Percentiles rank a stretch among this genome's conserved stretches.
Conservation (phyloP, 2,113 vertebrate species). For the Pachyramphus minor region DNA sequence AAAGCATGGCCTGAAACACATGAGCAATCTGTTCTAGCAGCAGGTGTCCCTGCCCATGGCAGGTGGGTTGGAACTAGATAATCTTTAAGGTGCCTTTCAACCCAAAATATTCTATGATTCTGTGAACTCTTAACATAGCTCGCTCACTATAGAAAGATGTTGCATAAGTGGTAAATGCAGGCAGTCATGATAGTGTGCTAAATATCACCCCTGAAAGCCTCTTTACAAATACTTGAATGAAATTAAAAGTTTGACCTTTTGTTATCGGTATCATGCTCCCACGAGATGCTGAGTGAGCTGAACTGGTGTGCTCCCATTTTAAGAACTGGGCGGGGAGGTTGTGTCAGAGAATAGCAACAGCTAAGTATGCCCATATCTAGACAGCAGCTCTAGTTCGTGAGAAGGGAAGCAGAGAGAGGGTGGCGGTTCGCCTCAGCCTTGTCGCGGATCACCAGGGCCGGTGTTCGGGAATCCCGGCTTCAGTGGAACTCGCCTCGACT, state of each 20-base stretch:
- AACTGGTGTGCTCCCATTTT: rapidly evolving
- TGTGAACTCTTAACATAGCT: neutral
- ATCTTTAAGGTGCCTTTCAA: neutral
- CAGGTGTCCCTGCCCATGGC: neutral
- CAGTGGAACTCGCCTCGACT: rapidly evolving
- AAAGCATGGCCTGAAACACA: neutral
- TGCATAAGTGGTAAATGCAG: neutral
- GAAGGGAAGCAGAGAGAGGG: neutral
- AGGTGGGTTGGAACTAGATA: neutral
- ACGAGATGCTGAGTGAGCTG: neutral
- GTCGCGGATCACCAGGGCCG: neutral
- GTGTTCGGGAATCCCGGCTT: rapidly evolving
- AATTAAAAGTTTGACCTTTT: neutral
- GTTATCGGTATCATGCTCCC: neutral
- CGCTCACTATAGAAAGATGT: neutral
- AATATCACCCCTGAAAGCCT: neutral
- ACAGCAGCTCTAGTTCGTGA: neutral
- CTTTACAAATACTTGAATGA: neutral
- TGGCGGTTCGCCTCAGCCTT: rapidly evolving
- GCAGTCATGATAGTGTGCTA: rapidly evolving
- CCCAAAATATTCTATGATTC: neutral
- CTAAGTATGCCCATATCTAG: neutral
- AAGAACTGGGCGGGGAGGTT: rapidly evolving
- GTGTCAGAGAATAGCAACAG: neutral
- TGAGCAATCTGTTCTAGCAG: neutral